A percentile compares a stretch with the other conserved stretches of the same genome.
Conservation (phyloP, 2,113 vertebrate genomes). For the Lophius piscatorius region DNA sequence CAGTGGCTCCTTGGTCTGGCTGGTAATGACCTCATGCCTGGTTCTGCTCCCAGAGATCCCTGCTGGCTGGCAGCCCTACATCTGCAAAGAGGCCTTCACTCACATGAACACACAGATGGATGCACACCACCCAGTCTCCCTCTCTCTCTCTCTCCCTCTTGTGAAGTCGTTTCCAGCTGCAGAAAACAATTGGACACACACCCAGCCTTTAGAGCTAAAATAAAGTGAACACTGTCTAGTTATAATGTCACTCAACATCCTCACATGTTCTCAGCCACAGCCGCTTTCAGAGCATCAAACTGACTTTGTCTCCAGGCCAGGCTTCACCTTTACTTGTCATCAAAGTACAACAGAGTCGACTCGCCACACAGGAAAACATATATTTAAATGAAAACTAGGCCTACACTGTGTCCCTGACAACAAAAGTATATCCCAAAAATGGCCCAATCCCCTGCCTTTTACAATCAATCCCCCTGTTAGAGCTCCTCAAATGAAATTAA, state of each 20-base stretch:
- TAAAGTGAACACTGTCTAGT: not conserved
- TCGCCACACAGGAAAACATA: too few species aligned
- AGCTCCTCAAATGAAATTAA: too few species aligned
- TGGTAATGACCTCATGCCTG: conserved; percentile 67
- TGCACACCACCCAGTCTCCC: not conserved
- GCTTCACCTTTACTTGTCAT: not conserved
- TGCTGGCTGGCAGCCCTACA: conserved; percentile 54
- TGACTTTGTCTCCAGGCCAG: not conserved
- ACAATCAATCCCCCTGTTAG: too few species aligned
- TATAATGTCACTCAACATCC: not conserved
- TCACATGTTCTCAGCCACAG: not conserved
- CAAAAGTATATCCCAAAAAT: too few species aligned
- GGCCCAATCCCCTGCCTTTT: too few species aligned
- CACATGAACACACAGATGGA: conserved; percentile 9
- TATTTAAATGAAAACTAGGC: too few species aligned
- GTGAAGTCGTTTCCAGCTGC: not conserved
- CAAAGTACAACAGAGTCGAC: not conserved
- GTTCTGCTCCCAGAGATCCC: conserved; percentile 49
- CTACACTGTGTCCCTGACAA: too few species aligned
- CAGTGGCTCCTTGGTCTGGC: conserved; percentile 52
- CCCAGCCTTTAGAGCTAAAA: not conserved
- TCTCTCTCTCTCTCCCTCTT: conserved; percentile 2
- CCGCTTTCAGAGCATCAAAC: not conserved
- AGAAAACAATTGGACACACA: not conserved
- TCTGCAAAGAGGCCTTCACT: conserved; percentile 22